phyloP scores from a whole-genome alignment of 2,797 vertebrate species.

The Thalassophryne amazonica region DNA sequence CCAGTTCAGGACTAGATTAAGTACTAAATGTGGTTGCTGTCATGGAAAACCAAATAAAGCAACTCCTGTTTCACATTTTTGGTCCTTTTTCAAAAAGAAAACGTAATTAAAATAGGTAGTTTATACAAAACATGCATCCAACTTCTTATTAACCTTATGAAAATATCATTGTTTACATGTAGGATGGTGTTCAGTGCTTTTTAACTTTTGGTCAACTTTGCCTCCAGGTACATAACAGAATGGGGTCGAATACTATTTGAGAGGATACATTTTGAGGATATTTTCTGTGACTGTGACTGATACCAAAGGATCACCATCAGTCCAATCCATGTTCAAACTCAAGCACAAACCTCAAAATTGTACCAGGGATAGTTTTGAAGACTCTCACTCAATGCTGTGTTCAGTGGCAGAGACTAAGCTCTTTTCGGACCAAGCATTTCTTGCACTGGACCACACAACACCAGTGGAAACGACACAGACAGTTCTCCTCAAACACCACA shows the following conservation, averaged over 20 bases:
- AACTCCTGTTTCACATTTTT: no score
- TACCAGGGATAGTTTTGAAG: conserved; percentile 11
- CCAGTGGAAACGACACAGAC: conserved; percentile 97
- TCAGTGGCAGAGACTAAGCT: conserved; percentile 93
- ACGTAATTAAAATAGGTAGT: no score
- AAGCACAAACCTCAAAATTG: conserved; percentile 27
- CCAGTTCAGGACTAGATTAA: no score
- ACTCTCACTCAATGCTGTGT: conserved; percentile 10
- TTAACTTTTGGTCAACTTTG: no score
- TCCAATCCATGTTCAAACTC: conserved; percentile 19
- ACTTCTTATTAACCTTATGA: no score
- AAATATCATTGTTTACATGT: conserved; percentile 1
- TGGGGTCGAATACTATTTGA: background rate
- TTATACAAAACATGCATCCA: no score
- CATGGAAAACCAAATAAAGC: no score
- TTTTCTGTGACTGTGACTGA: conserved; percentile 4
- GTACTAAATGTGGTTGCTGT: no score
- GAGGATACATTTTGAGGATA: background rate
- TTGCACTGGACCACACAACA: conserved; percentile 98
- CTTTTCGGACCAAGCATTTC: conserved; percentile 90
- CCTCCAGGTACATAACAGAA: background rate
- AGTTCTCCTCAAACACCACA: conserved; percentile 94
- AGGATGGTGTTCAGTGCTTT: background rate
- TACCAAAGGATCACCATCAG: conserved; percentile 2
- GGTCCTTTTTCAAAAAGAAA: no score